These are phyloP conservation scores for Amaurobius ferox DNA, from an alignment of 2,888 invertebrate species.

Conservation along the genomic window DNA sequence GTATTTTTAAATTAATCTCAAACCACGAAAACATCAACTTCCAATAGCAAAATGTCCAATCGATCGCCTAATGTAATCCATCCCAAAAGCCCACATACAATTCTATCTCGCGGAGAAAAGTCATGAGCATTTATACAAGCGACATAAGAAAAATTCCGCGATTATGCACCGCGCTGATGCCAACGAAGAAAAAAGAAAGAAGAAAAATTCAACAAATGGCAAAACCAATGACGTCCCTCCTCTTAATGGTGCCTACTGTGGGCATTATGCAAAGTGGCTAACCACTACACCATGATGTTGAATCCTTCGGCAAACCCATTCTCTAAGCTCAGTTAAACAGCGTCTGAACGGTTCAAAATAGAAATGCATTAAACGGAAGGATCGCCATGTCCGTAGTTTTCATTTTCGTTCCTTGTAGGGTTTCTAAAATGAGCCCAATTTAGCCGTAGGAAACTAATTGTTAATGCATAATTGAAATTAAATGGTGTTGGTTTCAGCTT, in stretches of 20 bases:
- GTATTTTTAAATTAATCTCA: no score
- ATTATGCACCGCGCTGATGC: no score
- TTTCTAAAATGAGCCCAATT: background rate
- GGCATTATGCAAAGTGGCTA: conserved; percentile 18
- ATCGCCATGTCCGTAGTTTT: background rate
- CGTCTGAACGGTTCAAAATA: conserved; percentile 3
- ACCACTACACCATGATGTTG: background rate
- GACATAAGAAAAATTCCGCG: no score
- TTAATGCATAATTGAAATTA: conserved; percentile 18
- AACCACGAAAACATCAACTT: no score
- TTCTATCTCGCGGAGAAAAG: no score
- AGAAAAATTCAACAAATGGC: conserved; percentile 8
- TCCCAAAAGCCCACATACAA: no score
- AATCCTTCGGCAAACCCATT: background rate
- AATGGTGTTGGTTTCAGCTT: background rate
- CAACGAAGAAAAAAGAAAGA: background rate
- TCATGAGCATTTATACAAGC: no score
- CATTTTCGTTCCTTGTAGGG: background rate
- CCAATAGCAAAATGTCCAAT: no score
- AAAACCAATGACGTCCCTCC: conserved; percentile 14
- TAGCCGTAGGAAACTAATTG: background rate
- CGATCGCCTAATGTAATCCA: no score
- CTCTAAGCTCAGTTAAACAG: background rate
- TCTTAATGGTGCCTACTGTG: conserved; percentile 7
- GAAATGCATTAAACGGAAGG: conserved; percentile 2